Evolutionary conservation across 2,113 vertebrate species (phyloP), one percentile per base, ranked within the genome.

Genomic region (Turdus rufiventris): DNA sequence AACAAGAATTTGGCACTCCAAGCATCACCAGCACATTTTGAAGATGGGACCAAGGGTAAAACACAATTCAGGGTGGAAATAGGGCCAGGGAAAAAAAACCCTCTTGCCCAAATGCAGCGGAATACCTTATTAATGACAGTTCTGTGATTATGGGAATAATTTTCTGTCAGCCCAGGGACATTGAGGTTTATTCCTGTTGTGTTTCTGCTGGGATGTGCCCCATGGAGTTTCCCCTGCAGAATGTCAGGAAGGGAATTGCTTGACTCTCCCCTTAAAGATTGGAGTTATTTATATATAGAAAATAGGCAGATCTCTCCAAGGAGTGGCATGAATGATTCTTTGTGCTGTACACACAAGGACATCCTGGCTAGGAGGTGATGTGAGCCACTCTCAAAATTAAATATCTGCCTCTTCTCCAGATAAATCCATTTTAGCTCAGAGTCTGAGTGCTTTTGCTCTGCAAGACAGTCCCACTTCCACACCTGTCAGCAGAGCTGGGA

Each of bases 181-280:
- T 4, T 21, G 20, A 62, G 19, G 23, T 56, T 73, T 34, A 26
- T 6, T 24, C 34, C 28, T 36, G 10, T 33, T 9, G 0, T 5
- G 25, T 54, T 86, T 38, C n/a, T 53, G 28, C 36, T 66, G n/a
- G 0, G 2, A 13, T 26, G 5, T 33, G 24, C n/a, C 47, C 12
- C 28, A 5, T 4, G 38, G 10, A 79, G 25, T 20, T 50, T 31
- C 7, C 21, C 11, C 25, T 42, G 18, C 36, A 63, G 12, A 15
- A 14, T 0, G 1, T 12, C 75, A 85, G 5, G 8, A 28, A n/a
- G 26, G 25, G 12, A 63, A 28, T 68, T 71, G 81, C 1, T 1
- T 34, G 16, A 51, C 38, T 23, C 14, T 51, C 8, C 26, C 19
- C 8, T 56, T 56, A 23, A 60, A 4, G 14, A 18, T 4, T 47